Percentiles rank a stretch among this genome's conserved stretches.
Evolutionary conservation across 1,140 invertebrate species (phyloP).

Genomic region (Heliothis subflexa): DNA sequence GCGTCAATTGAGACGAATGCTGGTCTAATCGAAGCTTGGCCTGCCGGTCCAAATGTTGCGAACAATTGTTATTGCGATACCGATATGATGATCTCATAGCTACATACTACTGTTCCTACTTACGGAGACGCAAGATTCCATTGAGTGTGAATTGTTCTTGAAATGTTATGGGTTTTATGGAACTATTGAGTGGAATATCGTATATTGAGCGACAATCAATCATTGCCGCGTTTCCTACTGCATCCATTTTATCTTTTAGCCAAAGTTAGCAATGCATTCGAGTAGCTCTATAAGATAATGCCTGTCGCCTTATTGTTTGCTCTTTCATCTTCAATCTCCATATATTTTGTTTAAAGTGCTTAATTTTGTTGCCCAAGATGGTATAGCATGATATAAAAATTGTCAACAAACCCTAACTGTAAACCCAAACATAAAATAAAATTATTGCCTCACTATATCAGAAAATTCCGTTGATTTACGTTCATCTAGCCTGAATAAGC

Average conservation of each 20-base stretch:
- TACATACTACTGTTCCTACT: conserved; percentile 30
- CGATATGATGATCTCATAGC: conserved; percentile 49
- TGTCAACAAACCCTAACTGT: not conserved
- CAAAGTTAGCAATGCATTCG: not conserved
- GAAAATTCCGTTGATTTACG: conserved; percentile 40
- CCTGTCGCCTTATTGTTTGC: not conserved
- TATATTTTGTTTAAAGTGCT: not conserved
- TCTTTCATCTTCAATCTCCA: not conserved
- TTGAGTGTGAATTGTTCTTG: not conserved
- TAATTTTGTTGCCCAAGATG: not conserved
- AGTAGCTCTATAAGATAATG: conserved; percentile 23
- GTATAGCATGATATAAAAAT: not conserved
- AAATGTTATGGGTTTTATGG: not conserved
- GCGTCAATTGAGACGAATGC: conserved; percentile 68
- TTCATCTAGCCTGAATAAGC: conserved; percentile 32
- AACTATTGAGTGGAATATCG: not conserved
- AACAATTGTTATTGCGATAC: conserved; percentile 62
- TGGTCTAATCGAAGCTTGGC: conserved; percentile 65
- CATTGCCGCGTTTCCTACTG: not conserved
- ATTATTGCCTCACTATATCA: conserved; percentile 23
- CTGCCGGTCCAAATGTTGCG: conserved; percentile 53
- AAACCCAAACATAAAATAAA: conserved; percentile 9
- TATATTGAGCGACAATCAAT: not conserved
- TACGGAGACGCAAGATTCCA: not conserved
- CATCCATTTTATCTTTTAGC: not conserved